Base-by-base conservation (phyloP, 1,140 invertebrate genomes). In the Microplitis mediator region DNA sequence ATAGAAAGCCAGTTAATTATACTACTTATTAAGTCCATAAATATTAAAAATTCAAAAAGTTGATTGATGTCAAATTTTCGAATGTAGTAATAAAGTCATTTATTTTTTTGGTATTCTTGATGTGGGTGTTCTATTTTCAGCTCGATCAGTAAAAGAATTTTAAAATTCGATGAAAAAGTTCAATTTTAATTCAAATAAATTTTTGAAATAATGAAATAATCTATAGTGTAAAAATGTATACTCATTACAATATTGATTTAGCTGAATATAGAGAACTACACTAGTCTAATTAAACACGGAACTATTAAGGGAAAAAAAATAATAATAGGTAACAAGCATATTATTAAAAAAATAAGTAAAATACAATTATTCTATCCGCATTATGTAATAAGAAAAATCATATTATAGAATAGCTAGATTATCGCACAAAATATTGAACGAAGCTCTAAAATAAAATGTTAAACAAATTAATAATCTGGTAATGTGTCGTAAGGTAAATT, bases 1-100 rank as follows among this genome's bases (percentile, higher is more conserved):
- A 85, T 86, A 86, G 83, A 85, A 45, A 72, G 35, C 73, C 80
- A 76, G 75, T 80, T 81, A 76, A 81, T 79, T 79, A 75, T 79
- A 80, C 77, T 77, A 78, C 77, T 56, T 73, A 51, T 35, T 45
- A 71, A 71, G 39, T 64, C 52, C 31, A 45, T 60, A 60, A 39
- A 31, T 14, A 50, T 51, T 50, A 62, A 50, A 16, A 62, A 69
- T 51, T 67, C 14, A 50, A 62, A 45, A 35, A 14, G 23, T 32
- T 36, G 56, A 32, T 54, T 56, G 58, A 60, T 39, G 32, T 16
- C 34, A 5, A 16, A 52, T 72, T 51, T 50, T 72, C 71, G 58
- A 16, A 51, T 72, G 56, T 72, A 60, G 67, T 75, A 72, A 75
- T 72, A 72, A 61, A 75, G 72, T 72, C 58, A 70, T 72, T 63